These are phyloP conservation scores for Paramisgurnus dabryanus DNA, from an alignment of 2,113 vertebrate genomes.

Conservation along the genomic window DNA sequence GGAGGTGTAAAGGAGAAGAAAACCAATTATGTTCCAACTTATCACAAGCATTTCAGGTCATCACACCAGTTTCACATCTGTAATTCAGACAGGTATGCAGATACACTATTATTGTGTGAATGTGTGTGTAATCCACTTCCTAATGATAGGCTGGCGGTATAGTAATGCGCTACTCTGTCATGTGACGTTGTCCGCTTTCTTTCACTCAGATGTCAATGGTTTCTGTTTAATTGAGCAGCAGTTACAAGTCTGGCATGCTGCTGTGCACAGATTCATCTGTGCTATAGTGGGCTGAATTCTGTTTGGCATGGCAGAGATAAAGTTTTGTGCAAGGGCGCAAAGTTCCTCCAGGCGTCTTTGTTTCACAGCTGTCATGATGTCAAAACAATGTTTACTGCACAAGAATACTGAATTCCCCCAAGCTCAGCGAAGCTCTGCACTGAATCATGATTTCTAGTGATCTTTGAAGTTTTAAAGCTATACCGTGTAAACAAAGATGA, in stretches of 20 bases:
- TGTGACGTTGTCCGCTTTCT: slow-evolving; percentile 19
- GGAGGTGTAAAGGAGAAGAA: slow-evolving; percentile 5
- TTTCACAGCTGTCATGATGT: slow-evolving; percentile 57
- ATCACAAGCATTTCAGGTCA: slow-evolving; percentile 59
- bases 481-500: slow-evolving; percentile 6
- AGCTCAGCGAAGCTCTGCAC: slow-evolving; percentile 48
- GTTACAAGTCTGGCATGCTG: slow-evolving; percentile 18
- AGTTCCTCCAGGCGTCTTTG: slow-evolving; percentile 49
- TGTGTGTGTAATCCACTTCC: slow-evolving; percentile 40
- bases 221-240: slow-evolving; percentile 33
- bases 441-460: slow-evolving; percentile 44
- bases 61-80: slow-evolving; percentile 46
- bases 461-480: slow-evolving; percentile 44
- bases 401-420: slow-evolving; percentile 53
- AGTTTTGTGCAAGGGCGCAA: slow-evolving; percentile 32
- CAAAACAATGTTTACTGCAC: slow-evolving; percentile 55
- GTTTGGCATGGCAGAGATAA: slow-evolving; percentile 51
- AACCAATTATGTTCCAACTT: slow-evolving; percentile 34
- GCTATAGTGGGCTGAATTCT: slow-evolving; percentile 7
- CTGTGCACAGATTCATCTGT: neutral
- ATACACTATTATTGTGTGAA: slow-evolving; percentile 52
- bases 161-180: neutral
- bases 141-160: slow-evolving; percentile 53
- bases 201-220: slow-evolving; percentile 24
- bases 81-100: slow-evolving; percentile 57